phyloP scores from a whole-genome alignment of 1,140 invertebrate species.

The Diploscapter pachys region DNA sequence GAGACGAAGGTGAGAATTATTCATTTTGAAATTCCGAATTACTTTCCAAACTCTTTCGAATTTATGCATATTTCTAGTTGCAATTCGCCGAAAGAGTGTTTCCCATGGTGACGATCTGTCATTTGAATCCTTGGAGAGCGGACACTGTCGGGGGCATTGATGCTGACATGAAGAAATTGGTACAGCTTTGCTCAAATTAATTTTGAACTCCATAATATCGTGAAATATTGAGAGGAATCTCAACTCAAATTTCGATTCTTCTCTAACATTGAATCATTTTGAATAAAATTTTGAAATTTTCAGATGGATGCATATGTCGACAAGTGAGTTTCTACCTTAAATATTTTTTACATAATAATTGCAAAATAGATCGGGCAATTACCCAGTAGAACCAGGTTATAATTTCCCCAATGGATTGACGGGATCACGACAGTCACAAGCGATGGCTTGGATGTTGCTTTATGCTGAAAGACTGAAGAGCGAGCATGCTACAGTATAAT shows the following conservation, averaged over 20 bases:
- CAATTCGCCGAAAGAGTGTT: conserved; percentile 42
- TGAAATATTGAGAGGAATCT: neutral
- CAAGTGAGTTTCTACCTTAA: neutral
- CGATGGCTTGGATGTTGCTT: conserved; percentile 12
- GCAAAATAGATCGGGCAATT: too few species aligned
- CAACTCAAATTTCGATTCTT: too few species aligned
- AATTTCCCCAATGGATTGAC: conserved; percentile 4
- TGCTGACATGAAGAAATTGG: conserved; percentile 14
- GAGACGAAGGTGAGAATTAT: conserved; percentile 36
- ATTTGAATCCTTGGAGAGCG: conserved; percentile 45
- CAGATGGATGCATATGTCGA: conserved; percentile 20
- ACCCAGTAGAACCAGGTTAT: neutral
- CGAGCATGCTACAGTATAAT: conserved; percentile 5
- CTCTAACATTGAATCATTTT: neutral
- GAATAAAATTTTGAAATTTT: neutral
- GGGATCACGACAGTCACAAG: conserved; percentile 2
- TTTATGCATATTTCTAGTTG: conserved; percentile 27
- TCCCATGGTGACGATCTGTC: conserved; percentile 42
- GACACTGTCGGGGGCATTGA: neutral
- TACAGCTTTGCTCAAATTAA: conserved; percentile 1
- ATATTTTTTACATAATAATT: too few species aligned
- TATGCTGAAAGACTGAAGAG: conserved; percentile 10
- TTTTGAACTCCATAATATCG: neutral
- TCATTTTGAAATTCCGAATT: neutral
- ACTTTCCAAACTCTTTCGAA: neutral